These are phyloP conservation scores for Solea senegalensis DNA, from an alignment of 2,113 vertebrate species.

Conservation along the genomic window DNA sequence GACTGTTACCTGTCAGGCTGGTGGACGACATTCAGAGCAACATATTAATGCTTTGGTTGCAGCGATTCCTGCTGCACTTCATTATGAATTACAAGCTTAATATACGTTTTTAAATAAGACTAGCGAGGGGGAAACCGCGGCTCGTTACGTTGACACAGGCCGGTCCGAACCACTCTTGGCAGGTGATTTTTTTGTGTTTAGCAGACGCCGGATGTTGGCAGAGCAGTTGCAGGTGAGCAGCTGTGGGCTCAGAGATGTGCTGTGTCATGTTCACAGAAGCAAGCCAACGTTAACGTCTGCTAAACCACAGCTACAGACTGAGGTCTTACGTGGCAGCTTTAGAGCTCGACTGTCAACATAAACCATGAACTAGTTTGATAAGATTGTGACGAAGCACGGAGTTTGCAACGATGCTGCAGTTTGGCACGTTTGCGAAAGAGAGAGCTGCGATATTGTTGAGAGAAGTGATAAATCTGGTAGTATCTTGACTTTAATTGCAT, in stretches of 20 bases:
- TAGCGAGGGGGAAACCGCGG: neutral
- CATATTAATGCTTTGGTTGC: neutral
- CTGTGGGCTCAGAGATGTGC: constrained; percentile 24
- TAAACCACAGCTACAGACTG: constrained; percentile 33
- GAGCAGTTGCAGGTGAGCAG: constrained; percentile 6
- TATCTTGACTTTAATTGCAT: too few relatives aligned
- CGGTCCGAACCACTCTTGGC: constrained; percentile 22
- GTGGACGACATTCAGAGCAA: neutral
- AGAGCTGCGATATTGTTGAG: neutral
- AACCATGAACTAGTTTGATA: constrained; percentile 7
- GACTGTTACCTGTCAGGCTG: neutral
- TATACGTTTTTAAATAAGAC: neutral
- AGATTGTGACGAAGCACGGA: neutral
- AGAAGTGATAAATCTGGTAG: neutral
- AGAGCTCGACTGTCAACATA: constrained; percentile 13
- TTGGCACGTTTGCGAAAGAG: neutral
- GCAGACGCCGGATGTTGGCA: constrained; percentile 17
- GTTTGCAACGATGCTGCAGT: constrained; percentile 6
- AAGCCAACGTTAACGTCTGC: constrained; percentile 29
- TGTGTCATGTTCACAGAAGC: constrained; percentile 45
- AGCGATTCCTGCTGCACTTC: neutral
- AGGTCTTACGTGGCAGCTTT: constrained; percentile 36
- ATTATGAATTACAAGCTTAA: constrained; percentile 12
- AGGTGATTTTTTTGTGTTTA: neutral
- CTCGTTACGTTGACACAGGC: constrained; percentile 12